Percentiles rank a stretch among this genome's conserved stretches.
phyloP scores from a whole-genome alignment of 35 echinoderm and acorn worm genomes.

The Ptychodera flava region DNA sequence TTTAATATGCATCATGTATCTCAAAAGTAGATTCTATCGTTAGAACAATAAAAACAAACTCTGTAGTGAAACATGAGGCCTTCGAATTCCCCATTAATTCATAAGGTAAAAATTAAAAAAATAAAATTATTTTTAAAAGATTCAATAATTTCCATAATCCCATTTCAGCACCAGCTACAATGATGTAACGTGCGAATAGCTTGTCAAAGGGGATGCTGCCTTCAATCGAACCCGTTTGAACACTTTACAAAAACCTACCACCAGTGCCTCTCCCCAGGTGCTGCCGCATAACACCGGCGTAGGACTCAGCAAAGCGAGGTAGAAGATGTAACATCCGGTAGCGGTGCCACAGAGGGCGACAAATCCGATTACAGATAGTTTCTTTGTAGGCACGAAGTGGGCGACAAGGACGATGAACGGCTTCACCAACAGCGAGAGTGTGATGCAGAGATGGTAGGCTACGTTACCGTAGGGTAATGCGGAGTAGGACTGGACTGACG shows the following conservation, averaged over 20 bases:
- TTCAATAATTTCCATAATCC: no score
- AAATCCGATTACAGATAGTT: constrained; percentile 35
- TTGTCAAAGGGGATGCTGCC: no score
- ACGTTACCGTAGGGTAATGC: constrained; percentile 63
- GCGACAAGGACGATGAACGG: constrained; percentile 75
- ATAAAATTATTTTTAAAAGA: no score
- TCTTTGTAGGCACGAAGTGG: constrained; percentile 56
- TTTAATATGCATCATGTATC: no score
- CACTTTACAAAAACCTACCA: constrained; percentile 69
- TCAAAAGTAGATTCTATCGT: no score
- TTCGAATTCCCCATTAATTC: no score
- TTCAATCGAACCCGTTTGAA: no score
- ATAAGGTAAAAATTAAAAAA: no score
- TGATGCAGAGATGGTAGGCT: constrained; percentile 73
- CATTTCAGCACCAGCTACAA: no score
- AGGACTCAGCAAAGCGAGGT: constrained; percentile 70
- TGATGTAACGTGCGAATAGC: no score
- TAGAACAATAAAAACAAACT: no score
- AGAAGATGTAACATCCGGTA: constrained; percentile 57
- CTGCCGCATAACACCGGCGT: constrained; percentile 65
- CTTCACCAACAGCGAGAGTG: constrained; percentile 65
- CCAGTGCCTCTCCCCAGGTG: constrained; percentile 45
- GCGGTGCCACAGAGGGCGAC: constrained; percentile 42
- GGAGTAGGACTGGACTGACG: constrained; percentile 91
- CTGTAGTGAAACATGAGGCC: no score